Evolutionary conservation across 2,113 vertebrate species (phyloP).

Genomic region (Coreoperca whiteheadi): DNA sequence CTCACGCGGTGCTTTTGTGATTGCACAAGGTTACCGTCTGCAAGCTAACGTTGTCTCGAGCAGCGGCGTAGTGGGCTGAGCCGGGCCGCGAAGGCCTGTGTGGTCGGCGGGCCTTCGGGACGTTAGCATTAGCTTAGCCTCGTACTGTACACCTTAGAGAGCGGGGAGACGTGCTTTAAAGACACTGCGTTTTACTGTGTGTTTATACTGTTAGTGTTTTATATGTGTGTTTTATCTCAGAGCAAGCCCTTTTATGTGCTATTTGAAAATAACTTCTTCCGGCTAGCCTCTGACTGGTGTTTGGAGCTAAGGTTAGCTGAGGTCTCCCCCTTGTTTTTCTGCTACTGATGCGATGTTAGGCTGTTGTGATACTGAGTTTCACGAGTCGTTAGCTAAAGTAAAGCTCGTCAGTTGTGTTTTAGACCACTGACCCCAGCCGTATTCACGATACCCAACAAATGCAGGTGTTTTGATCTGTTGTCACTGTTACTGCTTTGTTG

Average conservation of each 20-base stretch:
- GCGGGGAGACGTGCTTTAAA: fast-evolving
- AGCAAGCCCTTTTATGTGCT: fast-evolving
- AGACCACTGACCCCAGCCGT: background rate
- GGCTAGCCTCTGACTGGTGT: background rate
- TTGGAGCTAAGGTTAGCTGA: background rate
- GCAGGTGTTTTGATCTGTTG: background rate
- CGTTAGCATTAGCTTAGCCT: conserved; percentile 61
- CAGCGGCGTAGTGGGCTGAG: conserved; percentile 30
- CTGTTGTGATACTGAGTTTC: background rate
- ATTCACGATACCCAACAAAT: background rate
- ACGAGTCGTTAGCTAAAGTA: background rate
- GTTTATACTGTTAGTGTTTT: background rate
- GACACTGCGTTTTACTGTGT: background rate
- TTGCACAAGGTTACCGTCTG: fast-evolving
- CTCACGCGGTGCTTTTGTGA: fast-evolving
- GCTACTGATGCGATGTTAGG: background rate
- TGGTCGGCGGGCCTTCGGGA: conserved; percentile 54
- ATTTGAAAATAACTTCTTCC: background rate
- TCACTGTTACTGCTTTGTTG: conserved; percentile 1
- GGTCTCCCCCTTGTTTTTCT: conserved; percentile 11
- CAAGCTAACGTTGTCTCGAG: background rate
- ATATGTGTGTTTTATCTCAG: too few relatives aligned
- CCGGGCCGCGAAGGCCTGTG: conserved; percentile 61
- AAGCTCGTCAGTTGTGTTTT: background rate
- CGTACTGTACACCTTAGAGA: conserved; percentile 3